phyloP scores from a whole-genome alignment of 2,797 vertebrate species.

The Epinephelus malabaricus region DNA sequence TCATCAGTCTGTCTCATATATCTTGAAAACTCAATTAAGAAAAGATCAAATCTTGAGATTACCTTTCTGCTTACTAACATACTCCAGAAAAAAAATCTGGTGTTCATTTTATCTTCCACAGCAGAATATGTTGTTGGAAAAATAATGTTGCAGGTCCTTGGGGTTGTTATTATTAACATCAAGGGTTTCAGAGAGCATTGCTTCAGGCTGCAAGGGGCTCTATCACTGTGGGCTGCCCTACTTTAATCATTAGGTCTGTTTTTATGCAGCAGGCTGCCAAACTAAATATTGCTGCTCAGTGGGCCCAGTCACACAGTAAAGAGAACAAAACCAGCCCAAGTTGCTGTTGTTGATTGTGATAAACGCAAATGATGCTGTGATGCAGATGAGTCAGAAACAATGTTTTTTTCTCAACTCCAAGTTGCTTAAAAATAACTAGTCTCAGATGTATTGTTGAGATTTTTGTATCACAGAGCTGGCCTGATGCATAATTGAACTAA shows the following conservation, averaged over 20 bases:
- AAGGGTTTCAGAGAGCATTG: constrained; percentile 42
- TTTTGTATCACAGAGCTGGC: background rate
- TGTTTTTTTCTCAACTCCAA: constrained; percentile 23
- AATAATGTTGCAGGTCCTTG: background rate
- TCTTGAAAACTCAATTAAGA: constrained; percentile 14
- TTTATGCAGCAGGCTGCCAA: constrained; percentile 63
- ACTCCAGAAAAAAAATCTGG: background rate
- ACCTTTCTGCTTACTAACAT: constrained; percentile 7
- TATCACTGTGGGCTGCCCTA: constrained; percentile 70
- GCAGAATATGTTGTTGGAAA: constrained; percentile 21
- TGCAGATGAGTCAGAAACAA: constrained; percentile 30
- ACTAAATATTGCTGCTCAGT: constrained; percentile 76
- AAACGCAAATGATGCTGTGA: constrained; percentile 14
- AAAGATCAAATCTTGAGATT: constrained; percentile 12
- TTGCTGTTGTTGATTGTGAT: constrained; percentile 43
- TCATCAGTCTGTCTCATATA: constrained; percentile 15
- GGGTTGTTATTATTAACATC: constrained; percentile 60
- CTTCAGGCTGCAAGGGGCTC: constrained; percentile 62
- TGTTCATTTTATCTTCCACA: background rate
- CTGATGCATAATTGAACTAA: too few relatives aligned
- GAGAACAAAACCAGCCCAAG: constrained; percentile 44
- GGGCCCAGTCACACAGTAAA: constrained; percentile 48
- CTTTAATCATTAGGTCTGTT: constrained; percentile 77
- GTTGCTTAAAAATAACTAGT: background rate
- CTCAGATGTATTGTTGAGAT: background rate